Base-by-base conservation (phyloP, 37 sponge, comb jelly and placozoan genomes). In the Chondrosia reniformis region DNA sequence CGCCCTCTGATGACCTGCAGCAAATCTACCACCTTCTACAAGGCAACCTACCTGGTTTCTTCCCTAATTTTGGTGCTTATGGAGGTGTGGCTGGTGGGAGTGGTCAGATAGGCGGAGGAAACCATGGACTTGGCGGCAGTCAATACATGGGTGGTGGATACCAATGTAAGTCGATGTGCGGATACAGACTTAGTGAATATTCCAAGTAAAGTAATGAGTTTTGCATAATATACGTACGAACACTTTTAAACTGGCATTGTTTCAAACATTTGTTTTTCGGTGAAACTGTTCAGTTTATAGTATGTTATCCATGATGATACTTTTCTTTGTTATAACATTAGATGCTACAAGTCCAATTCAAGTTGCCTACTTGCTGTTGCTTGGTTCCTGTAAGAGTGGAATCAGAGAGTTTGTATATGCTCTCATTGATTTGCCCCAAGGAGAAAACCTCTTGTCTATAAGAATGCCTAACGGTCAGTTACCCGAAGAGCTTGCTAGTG, bases 311-410 rank as follows among this genome's bases (percentile, higher is more conserved):
- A n/a, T n/a, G n/a, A n/a, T n/a, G n/a, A n/a, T n/a, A n/a, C n/a
- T n/a, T n/a, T n/a, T n/a, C n/a, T n/a, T n/a, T n/a, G n/a, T n/a
- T n/a, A n/a, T n/a, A n/a, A n/a, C n/a, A n/a, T n/a, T 28, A 69
- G 72, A 69, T 39, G 72, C 44, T 41, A 44, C 44, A 1, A 40
- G 15, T 21, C 39, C 43, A 1, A 1, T 34, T 9, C 2, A 69
- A 21, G n/a, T 7, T 40, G 72, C 72, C 0, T 89, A 85, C 58
- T 54, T 46, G 19, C 76, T 89, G 22, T 69, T 89, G 30, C 57
- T 89, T 22, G 90, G 90, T 0, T 78, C 85, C 1, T 89, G 90
- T 64, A 81, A 85, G 25, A 45, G 82, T 8, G 90, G 90, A 0
- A 67, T 85, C 28, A 81, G 80, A 69, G 73, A 78, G 8, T 64